Base-by-base conservation (phyloP, 2,113 vertebrate species). In the Neotragus moschatus region DNA sequence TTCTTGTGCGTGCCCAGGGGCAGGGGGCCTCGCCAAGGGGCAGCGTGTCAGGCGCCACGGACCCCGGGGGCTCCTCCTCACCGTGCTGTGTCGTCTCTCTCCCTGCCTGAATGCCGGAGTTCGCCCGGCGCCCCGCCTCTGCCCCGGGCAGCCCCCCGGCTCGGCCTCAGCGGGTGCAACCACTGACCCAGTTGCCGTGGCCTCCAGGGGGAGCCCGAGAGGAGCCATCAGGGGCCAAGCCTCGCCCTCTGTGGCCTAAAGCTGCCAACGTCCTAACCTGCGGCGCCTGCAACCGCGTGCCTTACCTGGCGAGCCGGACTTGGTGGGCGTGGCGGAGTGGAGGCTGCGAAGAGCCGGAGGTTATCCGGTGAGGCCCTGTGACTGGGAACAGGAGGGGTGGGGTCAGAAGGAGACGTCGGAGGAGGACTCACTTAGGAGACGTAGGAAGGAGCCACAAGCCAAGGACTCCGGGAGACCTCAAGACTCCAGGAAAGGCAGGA, bases 381-480 rank as follows among this genome's bases (percentile, higher is more conserved):
- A 91, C 8, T 26, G 12, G 28, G 5, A 47, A 13, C 47, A 53
- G 58, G 47, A 92, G 36, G 60, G 33, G 43, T 2, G 17, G 25
- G 49, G 73, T 26, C 30, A 25, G 47, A 55, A 55, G 36, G 8
- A 33, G 61, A 21, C 19, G 5, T 36, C 6, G 3, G 75, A 26
- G 56, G 2, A 70, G n/a, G 33, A 91, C 2, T 6, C 56, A 8
- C 43, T 39, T 5, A 39, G 53, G 21, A 43, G 77, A 21, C 0
- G 2, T 30, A 73, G 30, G 60, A 25, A n/a, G 39, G 51, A 39
- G 58, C 58, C 75, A 7, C 1, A 5, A 53, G 7, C 45, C 11
- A 15, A 23, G 47, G 12, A 19, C 23, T 17, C 3, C 2, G 2
- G 30, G 56, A 0, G 0, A 25, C n/a, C 45, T 45, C 88, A 15